Evolutionary conservation across 2,888 invertebrate genomes (phyloP).

Genomic region (Rhyacophila evoluta): DNA sequence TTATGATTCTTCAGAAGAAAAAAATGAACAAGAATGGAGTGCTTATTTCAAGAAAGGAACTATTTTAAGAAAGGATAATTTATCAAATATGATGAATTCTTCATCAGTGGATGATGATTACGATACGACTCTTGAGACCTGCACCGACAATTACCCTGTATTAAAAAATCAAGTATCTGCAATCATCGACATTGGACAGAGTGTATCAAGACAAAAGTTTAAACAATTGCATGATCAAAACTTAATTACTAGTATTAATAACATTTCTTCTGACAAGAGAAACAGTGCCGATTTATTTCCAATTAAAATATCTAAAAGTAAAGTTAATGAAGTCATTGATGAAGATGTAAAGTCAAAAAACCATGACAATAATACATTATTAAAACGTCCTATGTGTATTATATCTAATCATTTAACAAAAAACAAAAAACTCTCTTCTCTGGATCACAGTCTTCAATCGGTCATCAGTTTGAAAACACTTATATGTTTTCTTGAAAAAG

Average conservation of each 20-base stretch:
- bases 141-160: not conserved
- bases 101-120: not conserved
- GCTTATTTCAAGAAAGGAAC: not conserved
- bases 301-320: too few species aligned
- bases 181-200: slow-evolving; percentile 28
- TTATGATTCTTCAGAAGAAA: slow-evolving; percentile 64
- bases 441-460: slow-evolving; percentile 32
- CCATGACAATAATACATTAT: not conserved
- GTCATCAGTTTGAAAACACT: slow-evolving; percentile 56
- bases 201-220: slow-evolving; percentile 39
- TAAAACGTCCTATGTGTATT: not conserved
- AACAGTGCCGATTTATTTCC: too few species aligned
- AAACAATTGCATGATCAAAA: slow-evolving; percentile 10
- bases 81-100: slow-evolving; percentile 1
- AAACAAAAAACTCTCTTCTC: not conserved
- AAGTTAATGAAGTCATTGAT: too few species aligned
- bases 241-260: not conserved
- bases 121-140: not conserved
- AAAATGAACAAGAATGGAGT: slow-evolving; percentile 42
- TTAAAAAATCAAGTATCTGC: not conserved
- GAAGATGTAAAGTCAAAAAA: too few species aligned
- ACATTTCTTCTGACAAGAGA: not conserved
- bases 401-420: not conserved
- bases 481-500: slow-evolving; percentile 61
- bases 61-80: not conserved